Evolutionary conservation across 2,797 vertebrate genomes (phyloP).

Genomic region (Sorex maritimensis): DNA sequence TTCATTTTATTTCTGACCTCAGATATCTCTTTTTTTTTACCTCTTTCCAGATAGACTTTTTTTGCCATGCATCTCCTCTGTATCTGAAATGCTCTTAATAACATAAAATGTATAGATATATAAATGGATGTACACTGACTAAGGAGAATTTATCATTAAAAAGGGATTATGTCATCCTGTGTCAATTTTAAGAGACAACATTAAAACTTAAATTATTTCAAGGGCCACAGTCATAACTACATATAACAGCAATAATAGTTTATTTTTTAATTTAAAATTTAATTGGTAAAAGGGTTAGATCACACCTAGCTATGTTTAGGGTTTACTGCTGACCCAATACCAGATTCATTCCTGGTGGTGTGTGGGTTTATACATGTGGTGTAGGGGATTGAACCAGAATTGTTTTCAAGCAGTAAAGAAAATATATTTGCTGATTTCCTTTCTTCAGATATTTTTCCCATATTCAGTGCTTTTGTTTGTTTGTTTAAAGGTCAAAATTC

Average conservation of each 20-base stretch:
- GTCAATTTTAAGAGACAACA: slow-evolving; percentile 10
- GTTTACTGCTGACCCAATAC: too few species aligned
- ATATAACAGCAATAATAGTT: background rate
- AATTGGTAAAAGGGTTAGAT: background rate
- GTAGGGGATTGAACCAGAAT: too few species aligned
- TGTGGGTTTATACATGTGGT: too few species aligned
- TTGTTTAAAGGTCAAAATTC: slow-evolving; percentile 12
- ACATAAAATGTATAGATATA: background rate
- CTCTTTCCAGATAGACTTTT: background rate
- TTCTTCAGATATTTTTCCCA: background rate
- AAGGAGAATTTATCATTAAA: background rate
- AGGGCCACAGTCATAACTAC: background rate
- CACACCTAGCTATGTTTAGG: too few species aligned
- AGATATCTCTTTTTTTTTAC: background rate
- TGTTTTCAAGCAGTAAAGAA: background rate
- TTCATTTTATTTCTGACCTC: slow-evolving; percentile 6
- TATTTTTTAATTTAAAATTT: background rate
- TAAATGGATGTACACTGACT: background rate
- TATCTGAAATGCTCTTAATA: background rate
- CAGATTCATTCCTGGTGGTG: too few species aligned
- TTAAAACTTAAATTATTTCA: background rate
- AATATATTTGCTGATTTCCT: background rate
- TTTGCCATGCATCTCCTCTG: background rate
- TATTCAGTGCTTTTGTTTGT: background rate
- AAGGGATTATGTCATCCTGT: background rate